These are phyloP conservation scores for Callionymus lyra DNA, from an alignment of 2,113 vertebrate species.

Conservation along the genomic window DNA sequence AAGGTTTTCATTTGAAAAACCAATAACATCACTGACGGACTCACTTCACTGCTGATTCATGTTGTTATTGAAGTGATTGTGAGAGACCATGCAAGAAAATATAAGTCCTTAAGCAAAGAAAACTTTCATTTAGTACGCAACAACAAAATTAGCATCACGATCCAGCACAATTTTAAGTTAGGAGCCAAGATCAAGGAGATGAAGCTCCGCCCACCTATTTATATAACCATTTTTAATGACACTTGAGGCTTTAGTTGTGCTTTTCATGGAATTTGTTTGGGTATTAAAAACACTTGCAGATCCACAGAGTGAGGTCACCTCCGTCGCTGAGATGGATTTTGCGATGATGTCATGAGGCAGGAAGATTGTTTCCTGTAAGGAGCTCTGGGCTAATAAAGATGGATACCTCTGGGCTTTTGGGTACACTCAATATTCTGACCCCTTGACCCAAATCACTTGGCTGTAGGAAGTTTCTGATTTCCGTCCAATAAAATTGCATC, in stretches of 20 bases:
- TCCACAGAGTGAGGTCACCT: slow-evolving; percentile 48
- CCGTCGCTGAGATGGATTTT: slow-evolving; percentile 42
- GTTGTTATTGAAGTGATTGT: slow-evolving; percentile 13
- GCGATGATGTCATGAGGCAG: slow-evolving; percentile 54
- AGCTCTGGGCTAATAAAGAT: slow-evolving; percentile 54
- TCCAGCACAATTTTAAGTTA: not conserved
- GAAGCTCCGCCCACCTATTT: slow-evolving; percentile 35
- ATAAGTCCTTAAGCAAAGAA: not conserved
- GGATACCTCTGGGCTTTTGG: slow-evolving; percentile 10
- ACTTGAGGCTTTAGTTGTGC: slow-evolving; percentile 25
- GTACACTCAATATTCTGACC: slow-evolving; percentile 13
- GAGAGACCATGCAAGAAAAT: slow-evolving; percentile 2
- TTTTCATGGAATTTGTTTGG: slow-evolving; percentile 47
- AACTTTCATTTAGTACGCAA: slow-evolving; percentile 2
- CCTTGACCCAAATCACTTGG: not conserved
- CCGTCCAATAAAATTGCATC: too few relatives aligned
- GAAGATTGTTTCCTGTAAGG: slow-evolving; percentile 59
- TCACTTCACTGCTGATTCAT: slow-evolving; percentile 5
- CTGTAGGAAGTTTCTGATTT: too few relatives aligned
- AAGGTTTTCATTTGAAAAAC: slow-evolving; percentile 20
- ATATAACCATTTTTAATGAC: slow-evolving; percentile 20
- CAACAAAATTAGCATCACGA: too few relatives aligned
- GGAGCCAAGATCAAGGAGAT: not conserved
- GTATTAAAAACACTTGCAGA: slow-evolving; percentile 44
- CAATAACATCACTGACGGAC: slow-evolving; percentile 4